Evolutionary conservation across 2,797 vertebrate genomes (phyloP).

Genomic region (Pangasius djambal): DNA sequence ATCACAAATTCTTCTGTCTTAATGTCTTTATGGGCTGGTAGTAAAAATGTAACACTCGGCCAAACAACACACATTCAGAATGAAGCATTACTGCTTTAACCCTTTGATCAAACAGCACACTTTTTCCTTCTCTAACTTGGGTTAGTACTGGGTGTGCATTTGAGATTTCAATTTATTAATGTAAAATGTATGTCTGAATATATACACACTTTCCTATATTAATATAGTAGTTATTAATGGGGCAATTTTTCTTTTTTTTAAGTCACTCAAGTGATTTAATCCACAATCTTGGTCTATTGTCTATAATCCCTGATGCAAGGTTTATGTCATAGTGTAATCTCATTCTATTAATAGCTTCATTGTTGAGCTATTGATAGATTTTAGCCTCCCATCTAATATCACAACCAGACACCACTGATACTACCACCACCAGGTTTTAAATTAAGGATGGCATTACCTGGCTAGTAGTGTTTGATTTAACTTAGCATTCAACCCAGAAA

Average conservation of each 20-base stretch:
- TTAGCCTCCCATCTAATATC: not conserved
- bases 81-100: not conserved
- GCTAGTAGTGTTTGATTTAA: not conserved
- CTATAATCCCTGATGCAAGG: not conserved
- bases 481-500: too few relatives aligned
- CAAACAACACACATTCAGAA: conserved; percentile 33
- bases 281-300: not conserved
- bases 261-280: not conserved
- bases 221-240: not conserved
- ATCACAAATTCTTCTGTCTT: conserved; percentile 53
- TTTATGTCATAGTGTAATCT: not conserved
- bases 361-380: not conserved
- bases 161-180: not conserved
- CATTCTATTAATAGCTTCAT: not conserved
- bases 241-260: not conserved
- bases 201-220: too few relatives aligned
- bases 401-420: not conserved
- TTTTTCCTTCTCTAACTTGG: not conserved
- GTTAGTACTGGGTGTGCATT: not conserved
- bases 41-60: conserved; percentile 43
- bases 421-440: not conserved
- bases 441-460: not conserved
- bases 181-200: not conserved
- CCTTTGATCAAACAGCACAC: not conserved
- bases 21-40: conserved; percentile 41